A percentile compares a stretch with the other conserved stretches of the same genome.
Evolutionary conservation across 2,888 invertebrate genomes (phyloP).

Genomic region (Iselma pallidipennis): DNA sequence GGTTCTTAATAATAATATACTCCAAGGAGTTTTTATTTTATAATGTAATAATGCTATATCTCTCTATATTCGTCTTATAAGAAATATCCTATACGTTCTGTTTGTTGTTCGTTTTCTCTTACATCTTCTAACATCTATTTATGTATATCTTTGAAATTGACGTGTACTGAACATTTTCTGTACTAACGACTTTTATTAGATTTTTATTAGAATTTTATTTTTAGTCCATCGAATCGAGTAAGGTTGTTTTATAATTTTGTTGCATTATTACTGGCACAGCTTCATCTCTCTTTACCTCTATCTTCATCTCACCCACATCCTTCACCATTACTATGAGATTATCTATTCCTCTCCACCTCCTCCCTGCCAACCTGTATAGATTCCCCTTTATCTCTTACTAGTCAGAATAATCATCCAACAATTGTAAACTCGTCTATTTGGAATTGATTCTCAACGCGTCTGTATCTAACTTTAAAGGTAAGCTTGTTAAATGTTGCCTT

Average conservation of each 20-base stretch:
- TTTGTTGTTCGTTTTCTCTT: constrained; percentile 4
- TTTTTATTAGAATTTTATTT: constrained; percentile 34
- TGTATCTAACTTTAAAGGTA: not conserved
- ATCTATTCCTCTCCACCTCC: too few species aligned
- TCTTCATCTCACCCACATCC: not conserved
- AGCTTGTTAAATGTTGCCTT: constrained; percentile 10
- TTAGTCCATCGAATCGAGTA: constrained; percentile 21
- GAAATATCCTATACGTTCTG: constrained; percentile 23
- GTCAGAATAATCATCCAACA: not conserved
- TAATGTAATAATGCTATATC: constrained; percentile 41
- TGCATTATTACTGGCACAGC: constrained; percentile 22
- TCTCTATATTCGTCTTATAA: constrained; percentile 20
- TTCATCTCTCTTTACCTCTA: not conserved
- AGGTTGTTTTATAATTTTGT: constrained; percentile 30
- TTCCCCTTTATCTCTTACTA: too few species aligned
- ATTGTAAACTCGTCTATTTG: not conserved
- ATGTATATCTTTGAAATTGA: constrained; percentile 8
- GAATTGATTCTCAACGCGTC: constrained; percentile 14
- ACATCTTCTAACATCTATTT: not conserved
- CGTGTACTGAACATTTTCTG: constrained; percentile 9
- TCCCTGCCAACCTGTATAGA: too few species aligned
- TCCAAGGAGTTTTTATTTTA: constrained; percentile 35
- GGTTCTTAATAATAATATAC: constrained; percentile 49
- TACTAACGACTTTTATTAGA: constrained; percentile 27
- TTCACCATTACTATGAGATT: not conserved